phyloP scores from a whole-genome alignment of 2,113 vertebrate genomes.

The Mola mola region DNA sequence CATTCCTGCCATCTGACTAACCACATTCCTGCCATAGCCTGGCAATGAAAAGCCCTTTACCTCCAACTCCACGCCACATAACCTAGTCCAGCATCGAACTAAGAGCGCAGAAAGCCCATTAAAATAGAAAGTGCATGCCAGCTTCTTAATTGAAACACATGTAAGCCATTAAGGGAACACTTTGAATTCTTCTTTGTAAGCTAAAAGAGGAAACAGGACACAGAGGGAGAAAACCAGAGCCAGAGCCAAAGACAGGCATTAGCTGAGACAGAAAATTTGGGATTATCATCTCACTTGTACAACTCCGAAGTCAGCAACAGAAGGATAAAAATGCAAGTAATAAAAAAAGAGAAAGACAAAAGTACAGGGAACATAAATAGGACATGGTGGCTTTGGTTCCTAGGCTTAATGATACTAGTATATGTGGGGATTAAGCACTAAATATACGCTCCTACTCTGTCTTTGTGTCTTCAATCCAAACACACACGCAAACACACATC shows the following conservation, averaged over 20 bases:
- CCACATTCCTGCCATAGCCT: slow-evolving; percentile 70
- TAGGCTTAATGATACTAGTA: slow-evolving; percentile 17
- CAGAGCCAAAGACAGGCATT: slow-evolving; percentile 56
- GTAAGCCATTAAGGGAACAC: slow-evolving; percentile 79
- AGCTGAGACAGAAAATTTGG: slow-evolving; percentile 47
- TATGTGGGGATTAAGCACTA: slow-evolving; percentile 36
- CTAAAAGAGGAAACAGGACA: slow-evolving; percentile 54
- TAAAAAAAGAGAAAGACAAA: slow-evolving; percentile 29
- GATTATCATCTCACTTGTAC: slow-evolving; percentile 58
- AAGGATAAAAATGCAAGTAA: slow-evolving; percentile 47
- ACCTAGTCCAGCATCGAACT: slow-evolving; percentile 55
- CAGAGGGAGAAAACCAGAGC: slow-evolving; percentile 34
- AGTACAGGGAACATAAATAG: slow-evolving; percentile 33
- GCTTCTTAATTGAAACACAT: slow-evolving; percentile 80
- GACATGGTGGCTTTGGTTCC: slow-evolving; percentile 43
- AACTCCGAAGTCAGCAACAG: slow-evolving; percentile 48
- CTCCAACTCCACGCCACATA: slow-evolving; percentile 67
- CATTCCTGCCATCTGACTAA: slow-evolving; percentile 70
- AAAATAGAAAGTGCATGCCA: slow-evolving; percentile 76
- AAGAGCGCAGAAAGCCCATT: slow-evolving; percentile 71
- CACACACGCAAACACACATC: slow-evolving; percentile 43
- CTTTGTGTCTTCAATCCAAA: slow-evolving; percentile 52
- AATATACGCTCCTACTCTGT: slow-evolving; percentile 47
- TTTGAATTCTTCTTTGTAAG: slow-evolving; percentile 73
- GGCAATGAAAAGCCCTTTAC: slow-evolving; percentile 70